phyloP scores from a whole-genome alignment of 2,888 invertebrate genomes.

The Scaptomyza tumidula region DNA sequence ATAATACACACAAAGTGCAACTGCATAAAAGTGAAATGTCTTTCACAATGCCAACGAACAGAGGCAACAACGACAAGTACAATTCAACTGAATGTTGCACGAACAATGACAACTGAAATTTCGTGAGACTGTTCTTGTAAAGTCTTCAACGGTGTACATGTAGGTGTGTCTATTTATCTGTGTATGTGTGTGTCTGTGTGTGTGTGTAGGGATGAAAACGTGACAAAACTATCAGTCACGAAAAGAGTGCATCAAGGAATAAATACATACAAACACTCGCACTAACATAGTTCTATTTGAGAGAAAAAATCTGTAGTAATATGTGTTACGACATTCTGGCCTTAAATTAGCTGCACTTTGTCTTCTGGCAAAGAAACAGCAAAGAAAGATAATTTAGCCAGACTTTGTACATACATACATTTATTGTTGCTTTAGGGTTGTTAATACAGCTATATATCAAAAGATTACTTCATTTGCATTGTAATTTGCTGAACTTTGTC shows the following conservation, averaged over 20 bases:
- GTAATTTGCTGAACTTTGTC: conserved; percentile 1
- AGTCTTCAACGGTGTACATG: conserved; percentile 19
- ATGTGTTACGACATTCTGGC: background rate
- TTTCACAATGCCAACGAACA: conserved; percentile 73
- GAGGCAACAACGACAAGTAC: conserved; percentile 47
- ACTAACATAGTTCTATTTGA: background rate
- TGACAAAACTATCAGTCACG: conserved; percentile 57
- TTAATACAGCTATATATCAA: conserved; percentile 4
- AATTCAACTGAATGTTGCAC: conserved; percentile 48
- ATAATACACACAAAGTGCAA: conserved; percentile 81
- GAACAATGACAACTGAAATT: conserved; percentile 64
- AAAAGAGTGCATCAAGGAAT: conserved; percentile 13
- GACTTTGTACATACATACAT: background rate
- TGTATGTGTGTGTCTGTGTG: conserved; percentile 2
- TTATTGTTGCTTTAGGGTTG: conserved; percentile 2
- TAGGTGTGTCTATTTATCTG: background rate
- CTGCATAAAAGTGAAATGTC: conserved; percentile 81
- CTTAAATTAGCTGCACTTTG: conserved; percentile 37
- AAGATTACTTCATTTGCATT: conserved; percentile 15
- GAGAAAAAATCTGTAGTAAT: conserved; percentile 2
- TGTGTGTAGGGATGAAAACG: conserved; percentile 36
- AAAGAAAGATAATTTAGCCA: background rate
- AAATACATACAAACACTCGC: background rate
- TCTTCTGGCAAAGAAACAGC: conserved; percentile 7
- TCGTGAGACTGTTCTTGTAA: conserved; percentile 57